Percentiles rank a stretch among this genome's conserved stretches.
Evolutionary conservation across 2,888 invertebrate species (phyloP).

Genomic region (Hyalella azteca): DNA sequence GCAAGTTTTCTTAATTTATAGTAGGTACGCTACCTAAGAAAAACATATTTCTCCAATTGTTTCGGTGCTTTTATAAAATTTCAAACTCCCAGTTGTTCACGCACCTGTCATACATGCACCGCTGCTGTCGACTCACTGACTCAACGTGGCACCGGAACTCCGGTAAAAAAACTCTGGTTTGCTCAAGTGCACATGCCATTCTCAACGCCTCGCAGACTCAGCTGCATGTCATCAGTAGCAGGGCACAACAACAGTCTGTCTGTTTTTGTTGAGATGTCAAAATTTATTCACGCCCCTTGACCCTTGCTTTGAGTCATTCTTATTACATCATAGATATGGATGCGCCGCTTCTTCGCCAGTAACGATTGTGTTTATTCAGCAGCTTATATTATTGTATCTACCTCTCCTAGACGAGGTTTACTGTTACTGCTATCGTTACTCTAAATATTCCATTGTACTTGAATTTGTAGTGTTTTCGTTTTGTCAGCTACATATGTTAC

Average conservation of each 20-base stretch:
- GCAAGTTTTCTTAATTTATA: no score
- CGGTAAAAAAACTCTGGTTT: no score
- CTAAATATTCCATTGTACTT: slow-evolving; percentile 21
- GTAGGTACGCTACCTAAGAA: no score
- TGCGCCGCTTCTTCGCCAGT: slow-evolving; percentile 3
- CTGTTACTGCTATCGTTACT: slow-evolving; percentile 33
- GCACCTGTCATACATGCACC: no score
- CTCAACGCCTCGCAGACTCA: neutral
- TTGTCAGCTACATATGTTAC: slow-evolving; percentile 15
- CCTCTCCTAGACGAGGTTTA: slow-evolving; percentile 14
- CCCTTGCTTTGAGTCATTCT: neutral
- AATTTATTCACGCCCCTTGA: neutral
- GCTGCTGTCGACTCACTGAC: no score
- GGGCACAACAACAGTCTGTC: neutral
- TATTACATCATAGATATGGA: neutral
- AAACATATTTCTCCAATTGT: no score
- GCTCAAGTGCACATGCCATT: no score
- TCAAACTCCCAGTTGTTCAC: no score
- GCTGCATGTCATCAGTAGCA: neutral
- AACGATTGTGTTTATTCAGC: neutral
- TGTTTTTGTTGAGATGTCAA: neutral
- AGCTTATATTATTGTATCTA: neutral
- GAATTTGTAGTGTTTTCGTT: slow-evolving; percentile 15
- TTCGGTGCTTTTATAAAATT: no score
- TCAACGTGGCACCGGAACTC: no score